Evolutionary conservation across 2,797 vertebrate genomes (phyloP), one percentile per base, ranked within the genome.

Genomic region (Tragopan temminckii): DNA sequence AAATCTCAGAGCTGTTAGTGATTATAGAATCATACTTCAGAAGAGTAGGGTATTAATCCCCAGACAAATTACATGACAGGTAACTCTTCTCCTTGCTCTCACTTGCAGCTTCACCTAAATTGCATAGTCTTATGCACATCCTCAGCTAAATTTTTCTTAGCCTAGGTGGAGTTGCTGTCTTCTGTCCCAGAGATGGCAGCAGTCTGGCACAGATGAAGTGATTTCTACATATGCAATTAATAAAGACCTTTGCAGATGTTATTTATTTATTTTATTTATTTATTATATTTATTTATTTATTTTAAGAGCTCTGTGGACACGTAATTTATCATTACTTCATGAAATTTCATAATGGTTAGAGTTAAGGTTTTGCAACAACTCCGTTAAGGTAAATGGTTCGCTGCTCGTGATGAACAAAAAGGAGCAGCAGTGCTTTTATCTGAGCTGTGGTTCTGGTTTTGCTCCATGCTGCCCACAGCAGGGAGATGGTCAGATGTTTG

Each of bases 111-210:
- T 92, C 66, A 72, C 19, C 38, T 83, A 69, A 75, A 80, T 78
- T 74, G 57, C 29, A 33, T 3, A 33, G 63, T 38, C 21, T 72
- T 33, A 55, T 3, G 24, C 2, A 2, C n/a, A 64, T 46, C n/a
- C 52, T 70, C 62, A 63, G 79, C 40, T 77, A 68, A 90, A 81
- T 36, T 55, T 77, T 71, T 45, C 62, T 85, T 43, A 86, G 42
- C 38, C 6, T 11, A 50, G 79, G 13, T 87, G 69, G 52, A 80
- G n/a, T 53, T 82, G 71, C 50, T 69, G 8, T n/a, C 3, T 75
- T 92, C 50, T 90, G 69, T 76, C 67, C 82, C 77, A 67, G 77
- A 86, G 89, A 25, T 84, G 85, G 77, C 78, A 87, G 90, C 75
- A 92, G 45, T 80, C 69, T 68, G 75, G 71, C 89, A 62, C 20